These are phyloP conservation scores for Yoshiicerus persimilis DNA, from an alignment of 1,140 invertebrate genomes.

Conservation along the genomic window DNA sequence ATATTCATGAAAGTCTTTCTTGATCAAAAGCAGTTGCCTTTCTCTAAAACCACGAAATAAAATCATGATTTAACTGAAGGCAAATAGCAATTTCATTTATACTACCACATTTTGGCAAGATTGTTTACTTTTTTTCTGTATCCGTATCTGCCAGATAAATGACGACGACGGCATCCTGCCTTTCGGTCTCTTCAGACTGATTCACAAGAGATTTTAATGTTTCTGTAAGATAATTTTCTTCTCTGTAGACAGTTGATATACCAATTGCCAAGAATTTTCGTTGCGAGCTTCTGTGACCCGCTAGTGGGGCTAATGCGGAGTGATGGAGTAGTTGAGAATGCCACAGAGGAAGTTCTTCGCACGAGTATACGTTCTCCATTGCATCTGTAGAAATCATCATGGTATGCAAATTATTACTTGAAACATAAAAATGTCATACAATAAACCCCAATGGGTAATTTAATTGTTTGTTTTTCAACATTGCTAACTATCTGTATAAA, in stretches of 20 bases:
- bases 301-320: background rate
- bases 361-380: background rate
- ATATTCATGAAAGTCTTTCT: conserved; percentile 31
- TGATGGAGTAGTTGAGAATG: background rate
- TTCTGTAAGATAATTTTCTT: conserved; percentile 42
- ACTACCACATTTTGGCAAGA: background rate
- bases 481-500: background rate
- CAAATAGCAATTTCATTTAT: background rate
- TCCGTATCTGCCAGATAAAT: conserved; percentile 44
- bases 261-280: conserved; percentile 43
- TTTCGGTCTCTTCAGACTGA: conserved; percentile 34
- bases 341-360: conserved; percentile 32
- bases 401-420: background rate
- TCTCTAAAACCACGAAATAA: background rate
- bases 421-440: background rate
- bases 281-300: background rate
- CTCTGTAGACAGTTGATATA: conserved; percentile 42
- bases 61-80: background rate
- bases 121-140: conserved; percentile 26
- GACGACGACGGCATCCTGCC: conserved; percentile 32
- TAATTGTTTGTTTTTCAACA: background rate
- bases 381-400: background rate
- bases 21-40: conserved; percentile 30
- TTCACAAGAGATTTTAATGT: conserved; percentile 40
- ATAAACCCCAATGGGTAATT: background rate